A percentile compares a stretch with the other conserved stretches of the same genome.
phyloP scores from a whole-genome alignment of 64 coral and sea anemone genomes.

The Acropora yongei region DNA sequence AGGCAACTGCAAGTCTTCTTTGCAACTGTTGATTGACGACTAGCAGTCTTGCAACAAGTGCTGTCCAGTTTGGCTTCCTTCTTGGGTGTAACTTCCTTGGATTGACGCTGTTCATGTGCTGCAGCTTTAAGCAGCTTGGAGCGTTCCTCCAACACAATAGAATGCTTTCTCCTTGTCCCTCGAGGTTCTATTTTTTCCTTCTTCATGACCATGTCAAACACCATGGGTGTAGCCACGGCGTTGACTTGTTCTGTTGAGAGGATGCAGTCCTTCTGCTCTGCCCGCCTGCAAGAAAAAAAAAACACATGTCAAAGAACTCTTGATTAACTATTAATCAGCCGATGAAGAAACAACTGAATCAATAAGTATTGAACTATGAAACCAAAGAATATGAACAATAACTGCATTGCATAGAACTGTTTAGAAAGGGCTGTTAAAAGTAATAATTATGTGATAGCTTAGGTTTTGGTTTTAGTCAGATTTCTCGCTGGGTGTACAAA shows the following conservation, averaged over 20 bases:
- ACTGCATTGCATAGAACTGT: too few species aligned
- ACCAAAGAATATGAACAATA: too few species aligned
- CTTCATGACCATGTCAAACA: conserved; percentile 65
- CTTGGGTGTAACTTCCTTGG: conserved; percentile 1
- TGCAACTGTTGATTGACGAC: neutral
- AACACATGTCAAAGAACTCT: neutral
- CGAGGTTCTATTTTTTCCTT: conserved; percentile 41
- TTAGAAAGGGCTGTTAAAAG: too few species aligned
- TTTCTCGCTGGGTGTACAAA: too few species aligned
- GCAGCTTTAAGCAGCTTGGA: conserved; percentile 70
- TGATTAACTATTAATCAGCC: too few species aligned
- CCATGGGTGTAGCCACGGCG: conserved; percentile 53
- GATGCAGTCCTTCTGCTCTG: conserved; percentile 19
- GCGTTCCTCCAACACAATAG: conserved; percentile 83
- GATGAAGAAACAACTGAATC: too few species aligned
- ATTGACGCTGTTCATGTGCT: conserved; percentile 20
- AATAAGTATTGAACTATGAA: too few species aligned
- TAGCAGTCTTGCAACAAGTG: neutral
- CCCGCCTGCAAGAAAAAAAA: conserved; percentile 41
- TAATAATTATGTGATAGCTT: too few species aligned
- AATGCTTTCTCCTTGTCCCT: conserved; percentile 53
- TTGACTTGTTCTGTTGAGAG: conserved; percentile 80
- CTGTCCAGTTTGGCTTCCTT: neutral
- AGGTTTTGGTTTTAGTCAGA: too few species aligned
- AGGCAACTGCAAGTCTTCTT: conserved; percentile 79